Evolutionary conservation across 2,888 invertebrate genomes (phyloP), one percentile per base, ranked within the genome.

Genomic region (Crepidodera aurea): DNA sequence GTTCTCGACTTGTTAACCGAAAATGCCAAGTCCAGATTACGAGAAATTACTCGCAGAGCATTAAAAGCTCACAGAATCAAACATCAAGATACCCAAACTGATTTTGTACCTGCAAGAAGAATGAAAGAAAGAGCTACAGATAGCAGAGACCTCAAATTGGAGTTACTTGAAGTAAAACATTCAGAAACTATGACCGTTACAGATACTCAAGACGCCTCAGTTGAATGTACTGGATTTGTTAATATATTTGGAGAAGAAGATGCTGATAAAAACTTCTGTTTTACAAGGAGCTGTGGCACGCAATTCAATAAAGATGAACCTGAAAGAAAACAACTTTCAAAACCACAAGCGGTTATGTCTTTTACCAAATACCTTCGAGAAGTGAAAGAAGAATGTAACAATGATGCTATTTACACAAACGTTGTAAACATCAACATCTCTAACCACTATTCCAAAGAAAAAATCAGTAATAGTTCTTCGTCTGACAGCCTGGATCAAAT

Each of bases 371-470:
- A 81, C 63, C 69, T 81, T n/a, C 71, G 73, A 50, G 69, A 65
- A 22, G 54, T 68, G 5, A 71, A 72, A 69, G 71, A 71, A n/a
- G 53, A 64, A 3, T 46, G 62, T 51, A 62, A 69, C 0, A 48
- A 77, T 27, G 75, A 80, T 63, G 83, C 84, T 37, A 78, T 79
- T 65, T 75, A 79, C 46, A 77, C 84, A 10, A 83, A 85, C 37
- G 79, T 86, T 1, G 84, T 87, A 40, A 86, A 85, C 67, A 87
- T 87, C 57, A 87, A 86, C 70, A 86, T 87, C 68, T 84, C 85
- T 1, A 86, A 86, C 66, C 80, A 83, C 50, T 86, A 83, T 74
- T 74, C 81, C 18, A 76, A 75, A 34, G 79, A 82, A 32, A 83
- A 83, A 68, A 76, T 81, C 13, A 67, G 58, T 19, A 75, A 75